Conservation (phyloP, 2,888 invertebrate genomes). For the Troglohyphantes excavatus region DNA sequence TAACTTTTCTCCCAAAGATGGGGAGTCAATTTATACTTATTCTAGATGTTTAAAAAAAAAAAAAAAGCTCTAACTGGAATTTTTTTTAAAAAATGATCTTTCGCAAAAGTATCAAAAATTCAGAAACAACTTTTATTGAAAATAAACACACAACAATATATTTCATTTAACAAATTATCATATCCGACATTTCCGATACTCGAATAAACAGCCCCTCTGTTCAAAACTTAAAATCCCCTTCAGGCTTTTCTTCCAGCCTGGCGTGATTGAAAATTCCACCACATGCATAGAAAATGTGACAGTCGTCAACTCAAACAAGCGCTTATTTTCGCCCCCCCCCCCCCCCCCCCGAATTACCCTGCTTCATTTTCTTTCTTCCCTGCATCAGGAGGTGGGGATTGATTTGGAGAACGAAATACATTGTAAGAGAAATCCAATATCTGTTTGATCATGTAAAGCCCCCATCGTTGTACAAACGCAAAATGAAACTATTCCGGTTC, state of each 20-base stretch:
- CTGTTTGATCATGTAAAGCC: constrained; percentile 30
- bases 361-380: not conserved
- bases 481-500: constrained; percentile 19
- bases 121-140: too few relatives aligned
- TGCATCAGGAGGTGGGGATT: not conserved
- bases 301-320: constrained; percentile 31
- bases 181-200: not conserved
- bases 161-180: not conserved
- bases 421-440: constrained; percentile 56
- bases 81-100: too few relatives aligned
- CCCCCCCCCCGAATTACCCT: not conserved
- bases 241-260: constrained; percentile 4
- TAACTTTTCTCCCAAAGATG: too few relatives aligned
- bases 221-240: not conserved
- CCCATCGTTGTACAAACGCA: not conserved
- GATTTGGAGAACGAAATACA: constrained; percentile 5
- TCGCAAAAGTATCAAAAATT: too few relatives aligned
- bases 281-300: constrained; percentile 37
- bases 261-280: constrained; percentile 33
- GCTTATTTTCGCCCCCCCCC: not conserved
- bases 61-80: too few relatives aligned
- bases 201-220: not conserved
- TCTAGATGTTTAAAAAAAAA: too few relatives aligned
- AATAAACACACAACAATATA: not conserved
- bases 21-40: too few relatives aligned